A percentile compares a stretch with the other conserved stretches of the same genome.
phyloP scores from a whole-genome alignment of 2,113 vertebrate species.

The Corydoras sp. region DNA sequence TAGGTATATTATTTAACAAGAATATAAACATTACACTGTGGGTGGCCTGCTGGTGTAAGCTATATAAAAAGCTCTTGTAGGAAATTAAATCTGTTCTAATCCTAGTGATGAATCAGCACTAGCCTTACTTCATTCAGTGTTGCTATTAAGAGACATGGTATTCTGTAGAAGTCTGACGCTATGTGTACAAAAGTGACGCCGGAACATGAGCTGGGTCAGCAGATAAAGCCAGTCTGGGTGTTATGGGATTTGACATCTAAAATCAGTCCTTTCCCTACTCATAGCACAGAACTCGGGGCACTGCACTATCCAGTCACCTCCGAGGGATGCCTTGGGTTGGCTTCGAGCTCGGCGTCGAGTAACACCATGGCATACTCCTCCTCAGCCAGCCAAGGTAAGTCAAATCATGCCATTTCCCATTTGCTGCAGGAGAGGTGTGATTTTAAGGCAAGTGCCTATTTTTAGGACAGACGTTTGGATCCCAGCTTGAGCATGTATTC shows the following conservation, averaged over 20 bases:
- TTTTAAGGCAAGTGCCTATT: conserved; percentile 41
- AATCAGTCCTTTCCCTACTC: conserved; percentile 57
- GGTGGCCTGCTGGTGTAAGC: not conserved
- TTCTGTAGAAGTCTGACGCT: conserved; percentile 44
- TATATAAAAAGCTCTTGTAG: conserved; percentile 12
- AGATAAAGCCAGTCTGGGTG: conserved; percentile 52
- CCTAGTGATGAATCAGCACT: not conserved
- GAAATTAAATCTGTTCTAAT: conserved; percentile 16
- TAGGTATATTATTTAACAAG: not conserved
- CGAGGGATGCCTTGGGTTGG: conserved; percentile 57
- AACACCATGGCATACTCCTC: conserved; percentile 59
- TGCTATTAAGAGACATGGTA: not conserved
- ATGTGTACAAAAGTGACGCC: conserved; percentile 47
- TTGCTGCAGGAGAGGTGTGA: conserved; percentile 15
- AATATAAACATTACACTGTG: not conserved
- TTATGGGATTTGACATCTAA: conserved; percentile 60
- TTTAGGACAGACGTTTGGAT: conserved; percentile 36
- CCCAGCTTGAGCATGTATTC: not conserved
- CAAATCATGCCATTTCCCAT: not conserved
- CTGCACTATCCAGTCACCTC: conserved; percentile 54
- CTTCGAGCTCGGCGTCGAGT: conserved; percentile 41
- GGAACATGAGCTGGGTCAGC: conserved; percentile 64
- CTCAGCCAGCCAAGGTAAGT: conserved; percentile 62
- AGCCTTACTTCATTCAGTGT: conserved; percentile 6
- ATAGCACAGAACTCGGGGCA: conserved; percentile 48